A percentile compares a stretch with the other conserved stretches of the same genome.
These are phyloP conservation scores for Choloepus didactylus DNA, from an alignment of 2,797 vertebrate genomes.

Conservation along the genomic window DNA sequence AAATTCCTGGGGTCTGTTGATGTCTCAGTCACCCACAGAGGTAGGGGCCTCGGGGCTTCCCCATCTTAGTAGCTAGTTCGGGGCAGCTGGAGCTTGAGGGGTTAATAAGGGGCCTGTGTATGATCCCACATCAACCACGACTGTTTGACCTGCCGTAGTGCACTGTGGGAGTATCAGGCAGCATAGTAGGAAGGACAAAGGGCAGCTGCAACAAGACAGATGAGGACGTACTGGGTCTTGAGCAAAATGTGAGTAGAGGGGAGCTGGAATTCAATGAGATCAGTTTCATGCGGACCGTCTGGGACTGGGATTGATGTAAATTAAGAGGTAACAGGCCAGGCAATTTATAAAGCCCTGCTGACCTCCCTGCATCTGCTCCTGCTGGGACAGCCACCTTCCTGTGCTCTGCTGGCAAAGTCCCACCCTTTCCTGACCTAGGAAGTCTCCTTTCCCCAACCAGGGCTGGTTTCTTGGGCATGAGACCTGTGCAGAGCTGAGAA, in stretches of 20 bases:
- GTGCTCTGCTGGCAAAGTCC: not conserved
- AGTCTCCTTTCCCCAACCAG: not conserved
- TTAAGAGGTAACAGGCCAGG: not conserved
- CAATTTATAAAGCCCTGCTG: not conserved
- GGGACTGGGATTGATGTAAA: not conserved
- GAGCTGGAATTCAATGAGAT: not conserved
- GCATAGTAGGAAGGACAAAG: not conserved
- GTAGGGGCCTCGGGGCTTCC: not conserved
- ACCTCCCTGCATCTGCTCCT: not conserved
- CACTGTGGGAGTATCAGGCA: not conserved
- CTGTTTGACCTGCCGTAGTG: not conserved
- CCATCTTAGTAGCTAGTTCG: not conserved
- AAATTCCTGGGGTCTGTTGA: conserved; percentile 37
- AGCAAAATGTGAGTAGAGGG: not conserved
- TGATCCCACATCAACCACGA: not conserved
- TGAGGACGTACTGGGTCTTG: not conserved
- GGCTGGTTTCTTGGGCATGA: not conserved
- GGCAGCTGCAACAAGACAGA: not conserved
- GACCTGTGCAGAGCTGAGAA: not conserved
- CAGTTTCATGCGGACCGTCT: not conserved
- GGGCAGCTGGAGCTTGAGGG: not conserved
- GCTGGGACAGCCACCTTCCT: not conserved
- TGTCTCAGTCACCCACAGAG: conserved; percentile 54
- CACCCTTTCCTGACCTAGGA: not conserved
- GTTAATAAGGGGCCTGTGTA: not conserved